Conservation (phyloP, 2,797 vertebrate species). For the Dipus sagitta region DNA sequence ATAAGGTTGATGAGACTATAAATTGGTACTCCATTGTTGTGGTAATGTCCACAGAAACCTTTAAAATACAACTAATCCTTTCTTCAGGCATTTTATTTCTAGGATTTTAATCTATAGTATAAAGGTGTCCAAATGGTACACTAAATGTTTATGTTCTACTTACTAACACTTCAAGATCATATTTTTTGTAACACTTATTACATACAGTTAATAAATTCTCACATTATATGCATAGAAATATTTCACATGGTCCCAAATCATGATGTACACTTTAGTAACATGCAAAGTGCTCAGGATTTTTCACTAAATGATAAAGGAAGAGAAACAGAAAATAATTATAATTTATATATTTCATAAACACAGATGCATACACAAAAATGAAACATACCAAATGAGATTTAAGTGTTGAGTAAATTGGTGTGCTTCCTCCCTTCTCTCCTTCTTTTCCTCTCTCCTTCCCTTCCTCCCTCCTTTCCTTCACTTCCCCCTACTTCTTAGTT, state of each 20-base stretch:
- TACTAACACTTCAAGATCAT: background rate
- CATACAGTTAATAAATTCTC: background rate
- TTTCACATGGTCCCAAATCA: background rate
- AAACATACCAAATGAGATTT: background rate
- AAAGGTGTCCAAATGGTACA: background rate
- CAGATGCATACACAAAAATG: background rate
- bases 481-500: background rate
- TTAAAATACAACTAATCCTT: background rate
- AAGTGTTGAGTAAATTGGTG: background rate
- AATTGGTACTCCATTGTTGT: background rate
- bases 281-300: background rate
- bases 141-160: background rate
- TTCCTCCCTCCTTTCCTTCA: background rate
- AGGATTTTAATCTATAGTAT: background rate
- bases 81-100: slow-evolving; percentile 47
- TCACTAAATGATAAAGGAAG: background rate
- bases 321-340: background rate
- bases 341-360: slow-evolving; percentile 4
- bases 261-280: background rate
- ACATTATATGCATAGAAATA: background rate
- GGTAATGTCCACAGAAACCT: background rate
- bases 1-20: background rate
- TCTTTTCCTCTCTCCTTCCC: no score
- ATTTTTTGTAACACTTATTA: slow-evolving; percentile 11
- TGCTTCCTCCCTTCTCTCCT: background rate